phyloP scores from a whole-genome alignment of 2,888 invertebrate genomes.

The Ceriagrion tenellum region DNA sequence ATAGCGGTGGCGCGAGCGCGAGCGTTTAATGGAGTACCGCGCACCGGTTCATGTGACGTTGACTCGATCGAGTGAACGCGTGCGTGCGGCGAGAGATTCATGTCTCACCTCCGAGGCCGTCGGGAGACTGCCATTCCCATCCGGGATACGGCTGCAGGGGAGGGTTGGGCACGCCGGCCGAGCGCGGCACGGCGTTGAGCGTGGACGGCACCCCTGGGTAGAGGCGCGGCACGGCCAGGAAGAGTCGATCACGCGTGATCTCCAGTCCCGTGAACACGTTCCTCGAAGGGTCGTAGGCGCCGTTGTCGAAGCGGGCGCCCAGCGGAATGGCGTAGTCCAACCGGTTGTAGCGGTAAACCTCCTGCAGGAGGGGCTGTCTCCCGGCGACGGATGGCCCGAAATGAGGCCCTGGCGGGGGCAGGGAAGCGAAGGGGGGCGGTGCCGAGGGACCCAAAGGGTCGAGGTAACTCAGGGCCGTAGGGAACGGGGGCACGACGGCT shows the following conservation, averaged over 20 bases:
- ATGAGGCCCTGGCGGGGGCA: too few species aligned
- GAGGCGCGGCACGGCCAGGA: slow-evolving; percentile 87
- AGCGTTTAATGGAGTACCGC: too few species aligned
- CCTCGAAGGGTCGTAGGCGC: slow-evolving; percentile 84
- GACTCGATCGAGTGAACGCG: too few species aligned
- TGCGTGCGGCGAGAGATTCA: too few species aligned
- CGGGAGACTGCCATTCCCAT: slow-evolving; percentile 84
- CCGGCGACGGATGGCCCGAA: neutral
- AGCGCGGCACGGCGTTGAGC: slow-evolving; percentile 84
- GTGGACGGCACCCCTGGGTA: slow-evolving; percentile 89
- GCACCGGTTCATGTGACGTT: too few species aligned
- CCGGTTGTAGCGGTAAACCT: slow-evolving; percentile 86
- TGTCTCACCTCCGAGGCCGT: slow-evolving; percentile 84
- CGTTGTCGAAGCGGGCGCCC: slow-evolving; percentile 79
- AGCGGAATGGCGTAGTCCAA: slow-evolving; percentile 85
- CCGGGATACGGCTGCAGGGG: slow-evolving; percentile 87
- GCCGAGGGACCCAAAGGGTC: too few species aligned
- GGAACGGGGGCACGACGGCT: too few species aligned
- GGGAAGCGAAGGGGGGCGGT: too few species aligned
- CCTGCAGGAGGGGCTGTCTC: slow-evolving; percentile 79
- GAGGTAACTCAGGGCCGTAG: too few species aligned
- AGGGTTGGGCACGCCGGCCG: slow-evolving; percentile 81
- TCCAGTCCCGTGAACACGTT: slow-evolving; percentile 89
- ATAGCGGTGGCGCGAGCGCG: too few species aligned
- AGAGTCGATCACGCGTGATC: slow-evolving; percentile 85